Evolutionary conservation across 2,113 vertebrate species (phyloP).

Genomic region (Macaca fascicularis): T2T-MFA8v1.1 NC_088377.1:90053001-90053500

Average conservation of each 20-base stretch:
- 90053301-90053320: neutral
- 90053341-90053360: neutral
- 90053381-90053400: neutral
- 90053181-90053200: constrained; percentile 14
- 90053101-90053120: constrained; percentile 19
- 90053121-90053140: constrained; percentile 5
- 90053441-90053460: neutral
- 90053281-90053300: neutral
- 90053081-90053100: constrained; percentile 27
- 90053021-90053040: constrained; percentile 44
- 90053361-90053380: neutral
- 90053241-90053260: neutral
- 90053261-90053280: neutral
- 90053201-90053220: constrained; percentile 22
- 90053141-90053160: neutral
- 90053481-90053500: neutral
- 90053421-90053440: neutral
- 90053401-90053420: constrained; percentile 22
- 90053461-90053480: neutral
- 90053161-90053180: neutral
- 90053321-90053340: neutral
- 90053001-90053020: constrained; percentile 55
- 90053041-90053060: neutral
- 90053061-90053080: neutral
- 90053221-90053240: neutral